A percentile compares a stretch with the other conserved stretches of the same genome.
Evolutionary conservation across 2,113 vertebrate species (phyloP).

Genomic region (Microtus ochrogaster): DNA sequence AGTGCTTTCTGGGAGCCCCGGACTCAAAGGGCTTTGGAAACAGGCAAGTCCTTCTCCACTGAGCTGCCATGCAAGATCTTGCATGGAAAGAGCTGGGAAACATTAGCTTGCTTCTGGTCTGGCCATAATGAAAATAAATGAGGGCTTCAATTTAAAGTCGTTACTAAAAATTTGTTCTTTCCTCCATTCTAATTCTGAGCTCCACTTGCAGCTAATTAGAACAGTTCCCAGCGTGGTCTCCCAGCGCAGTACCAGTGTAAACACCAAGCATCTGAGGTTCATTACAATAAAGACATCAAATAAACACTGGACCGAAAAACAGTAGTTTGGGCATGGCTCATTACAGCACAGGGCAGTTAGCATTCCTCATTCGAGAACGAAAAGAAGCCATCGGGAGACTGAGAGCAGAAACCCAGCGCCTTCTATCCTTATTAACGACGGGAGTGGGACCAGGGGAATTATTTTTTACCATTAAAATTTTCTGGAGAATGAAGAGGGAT

Average conservation of each 20-base stretch:
- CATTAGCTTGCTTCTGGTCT: conserved; percentile 85
- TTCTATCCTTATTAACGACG: conserved; percentile 56
- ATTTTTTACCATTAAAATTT: conserved; percentile 64
- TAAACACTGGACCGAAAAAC: conserved; percentile 91
- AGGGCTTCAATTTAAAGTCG: conserved; percentile 87
- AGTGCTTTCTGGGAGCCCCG: not conserved
- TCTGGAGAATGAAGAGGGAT: conserved; percentile 43
- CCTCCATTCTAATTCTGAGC: conserved; percentile 87
- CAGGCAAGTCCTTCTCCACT: not conserved
- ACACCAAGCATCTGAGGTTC: conserved; percentile 94
- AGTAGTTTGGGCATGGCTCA: conserved; percentile 91
- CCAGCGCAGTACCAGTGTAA: conserved; percentile 87
- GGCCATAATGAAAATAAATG: conserved; percentile 88
- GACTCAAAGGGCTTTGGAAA: not conserved
- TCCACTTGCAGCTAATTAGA: conserved; percentile 88
- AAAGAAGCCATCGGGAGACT: not conserved
- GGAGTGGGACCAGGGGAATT: not conserved
- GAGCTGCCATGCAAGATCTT: not conserved
- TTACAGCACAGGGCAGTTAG: conserved; percentile 90
- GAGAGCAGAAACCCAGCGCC: conserved; percentile 4
- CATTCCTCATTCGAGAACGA: conserved; percentile 71
- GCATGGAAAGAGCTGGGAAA: conserved; percentile 77
- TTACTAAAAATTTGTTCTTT: conserved; percentile 90
- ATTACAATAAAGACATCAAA: conserved; percentile 94
- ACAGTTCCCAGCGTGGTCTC: conserved; percentile 79